Evolutionary conservation across 2,888 invertebrate species (phyloP), one percentile per base, ranked within the genome.

Genomic region (Drosophila ezoana): DNA sequence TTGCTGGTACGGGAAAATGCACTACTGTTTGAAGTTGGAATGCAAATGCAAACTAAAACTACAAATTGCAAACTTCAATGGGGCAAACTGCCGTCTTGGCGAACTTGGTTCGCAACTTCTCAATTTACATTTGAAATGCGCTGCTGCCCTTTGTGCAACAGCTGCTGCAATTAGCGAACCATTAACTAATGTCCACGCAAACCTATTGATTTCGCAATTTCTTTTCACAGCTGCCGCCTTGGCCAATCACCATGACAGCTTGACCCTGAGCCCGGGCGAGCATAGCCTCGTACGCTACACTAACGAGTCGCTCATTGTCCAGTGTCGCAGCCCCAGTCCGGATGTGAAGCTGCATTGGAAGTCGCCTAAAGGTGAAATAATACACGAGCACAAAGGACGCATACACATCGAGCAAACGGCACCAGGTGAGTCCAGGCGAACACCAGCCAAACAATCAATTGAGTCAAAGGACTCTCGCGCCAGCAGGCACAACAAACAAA

Each of bases 301-400:
- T 70, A 93, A 93, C 79, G 92, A 92, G 66, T 92, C 93, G 23
- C 91, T 93, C 76, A 92, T 93, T 69, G 92, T 93, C 13, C 87
- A 91, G 49, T 93, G 93, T 69, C 89, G 87, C 61, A 90, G 89
- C 35, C 76, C 90, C 53, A 74, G 84, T 54, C 66, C 88, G 57
- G 89, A 90, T 54, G 86, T 83, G 44, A 89, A 90, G 70, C 80
- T 92, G 64, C 90, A 90, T 54, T 92, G 93, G 93, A 87, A 90
- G 73, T 91, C 91, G 69, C 92, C 92, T 37, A 90, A 90, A 70
- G 91, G 91, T 53, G 91, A 91, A 72, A 84, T 90, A 69, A 89
- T 92, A 58, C 90, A 88, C 70, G 91, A 91, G 45, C 90, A 89
- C 70, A 92, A 92, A 84, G 93, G 93, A 73, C 91, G 93, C 59